A percentile compares a stretch with the other conserved stretches of the same genome.
These are phyloP conservation scores for Stenodera caucasica DNA, from an alignment of 2,888 invertebrate species.

Conservation along the genomic window DNA sequence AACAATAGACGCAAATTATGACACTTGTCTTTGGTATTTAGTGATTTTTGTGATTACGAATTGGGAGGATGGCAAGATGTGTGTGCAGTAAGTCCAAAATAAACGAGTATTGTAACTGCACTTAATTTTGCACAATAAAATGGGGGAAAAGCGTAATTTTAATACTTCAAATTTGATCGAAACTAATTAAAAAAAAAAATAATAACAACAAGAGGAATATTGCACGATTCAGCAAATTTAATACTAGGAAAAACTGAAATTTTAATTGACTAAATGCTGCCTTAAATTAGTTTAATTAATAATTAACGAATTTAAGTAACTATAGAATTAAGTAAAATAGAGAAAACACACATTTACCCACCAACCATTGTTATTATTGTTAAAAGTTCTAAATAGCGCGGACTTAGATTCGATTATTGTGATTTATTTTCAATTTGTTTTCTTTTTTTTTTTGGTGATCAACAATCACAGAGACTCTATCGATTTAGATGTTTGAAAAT, in stretches of 20 bases:
- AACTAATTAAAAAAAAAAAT: too few species aligned
- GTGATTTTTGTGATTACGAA: conserved; percentile 25
- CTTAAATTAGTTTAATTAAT: conserved; percentile 34
- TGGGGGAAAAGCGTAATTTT: too few species aligned
- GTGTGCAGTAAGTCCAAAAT: conserved; percentile 37
- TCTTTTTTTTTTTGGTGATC: conserved; percentile 25
- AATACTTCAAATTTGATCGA: too few species aligned
- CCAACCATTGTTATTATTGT: conserved; percentile 37
- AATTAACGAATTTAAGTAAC: conserved; percentile 49
- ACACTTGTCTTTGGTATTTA: conserved; percentile 56
- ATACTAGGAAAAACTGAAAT: conserved; percentile 45
- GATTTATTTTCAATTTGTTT: conserved; percentile 7
- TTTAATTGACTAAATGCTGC: conserved; percentile 55
- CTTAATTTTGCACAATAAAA: too few species aligned
- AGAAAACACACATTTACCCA: conserved; percentile 42
- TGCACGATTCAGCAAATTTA: conserved; percentile 40
- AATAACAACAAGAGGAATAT: conserved; percentile 48
- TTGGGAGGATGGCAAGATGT: conserved; percentile 40
- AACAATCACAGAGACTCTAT: conserved; percentile 21
- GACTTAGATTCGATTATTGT: conserved; percentile 50
- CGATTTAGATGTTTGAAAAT: conserved; percentile 17
- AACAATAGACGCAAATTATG: conserved; percentile 43
- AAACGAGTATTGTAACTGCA: conserved; percentile 36
- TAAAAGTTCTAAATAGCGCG: conserved; percentile 35
- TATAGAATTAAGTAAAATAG: conserved; percentile 31